Percentiles rank a stretch among this genome's conserved stretches.
Conservation (phyloP, 2,888 invertebrate species). For the Trichogramma evanescens region DNA sequence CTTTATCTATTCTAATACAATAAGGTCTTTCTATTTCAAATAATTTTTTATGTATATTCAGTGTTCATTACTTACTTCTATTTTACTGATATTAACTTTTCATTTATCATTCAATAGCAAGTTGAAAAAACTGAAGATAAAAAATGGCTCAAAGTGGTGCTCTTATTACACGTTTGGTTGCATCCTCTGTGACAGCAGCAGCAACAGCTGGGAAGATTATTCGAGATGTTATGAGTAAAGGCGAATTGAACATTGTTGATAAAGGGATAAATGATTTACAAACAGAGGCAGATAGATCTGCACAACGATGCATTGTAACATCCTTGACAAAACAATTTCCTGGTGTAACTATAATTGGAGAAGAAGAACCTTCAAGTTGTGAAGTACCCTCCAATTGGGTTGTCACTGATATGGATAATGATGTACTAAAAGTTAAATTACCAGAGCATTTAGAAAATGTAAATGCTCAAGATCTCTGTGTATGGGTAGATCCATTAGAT, state of each 20-base stretch:
- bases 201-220: conserved; percentile 83
- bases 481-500: conserved; percentile 99
- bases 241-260: conserved; percentile 85
- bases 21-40: no score
- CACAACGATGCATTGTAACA: conserved; percentile 86
- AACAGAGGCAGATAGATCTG: conserved; percentile 95
- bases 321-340: conserved; percentile 82
- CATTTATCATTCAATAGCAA: background rate
- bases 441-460: conserved; percentile 60
- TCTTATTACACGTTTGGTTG: conserved; percentile 64
- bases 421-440: conserved; percentile 59
- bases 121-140: background rate
- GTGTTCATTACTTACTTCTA: background rate
- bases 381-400: conserved; percentile 71
- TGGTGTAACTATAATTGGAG: conserved; percentile 76
- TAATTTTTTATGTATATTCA: no score
- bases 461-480: conserved; percentile 76
- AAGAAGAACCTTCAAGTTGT: conserved; percentile 69
- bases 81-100: background rate
- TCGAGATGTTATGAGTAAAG: conserved; percentile 80
- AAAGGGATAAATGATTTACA: conserved; percentile 94
- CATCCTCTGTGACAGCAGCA: conserved; percentile 73
- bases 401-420: conserved; percentile 64
- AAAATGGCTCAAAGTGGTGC: conserved; percentile 60
- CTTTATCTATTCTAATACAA: no score